phyloP scores from a whole-genome alignment of 1,140 invertebrate species.

The Cyclargus thomasi region DNA sequence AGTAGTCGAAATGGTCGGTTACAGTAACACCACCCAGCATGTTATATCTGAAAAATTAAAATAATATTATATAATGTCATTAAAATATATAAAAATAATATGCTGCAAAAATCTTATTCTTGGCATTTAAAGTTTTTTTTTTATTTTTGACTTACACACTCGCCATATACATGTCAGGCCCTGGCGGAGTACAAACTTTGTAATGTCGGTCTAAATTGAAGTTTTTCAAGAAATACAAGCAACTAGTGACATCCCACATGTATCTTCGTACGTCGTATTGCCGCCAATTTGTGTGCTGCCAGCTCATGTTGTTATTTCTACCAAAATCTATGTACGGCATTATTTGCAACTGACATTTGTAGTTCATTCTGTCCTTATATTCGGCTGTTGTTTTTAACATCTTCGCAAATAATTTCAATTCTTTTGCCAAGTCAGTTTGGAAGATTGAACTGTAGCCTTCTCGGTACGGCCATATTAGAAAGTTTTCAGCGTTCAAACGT shows the following conservation, averaged over 20 bases:
- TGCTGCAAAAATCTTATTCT: too few relatives aligned
- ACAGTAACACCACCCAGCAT: constrained; percentile 54
- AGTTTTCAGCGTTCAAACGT: constrained; percentile 78
- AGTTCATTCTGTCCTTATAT: constrained; percentile 80
- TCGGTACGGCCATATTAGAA: constrained; percentile 78
- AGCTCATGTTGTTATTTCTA: constrained; percentile 26
- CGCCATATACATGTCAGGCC: constrained; percentile 75
- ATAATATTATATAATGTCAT: too few relatives aligned
- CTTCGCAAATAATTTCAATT: constrained; percentile 78
- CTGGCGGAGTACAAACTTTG: constrained; percentile 79
- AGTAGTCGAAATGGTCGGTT: constrained; percentile 40
- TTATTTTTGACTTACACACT: constrained; percentile 58
- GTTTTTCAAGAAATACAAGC: constrained; percentile 79
- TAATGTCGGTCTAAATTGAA: constrained; percentile 78
- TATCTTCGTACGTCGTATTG: constrained; percentile 59
- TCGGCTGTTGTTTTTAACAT: constrained; percentile 79
- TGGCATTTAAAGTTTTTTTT: too few relatives aligned
- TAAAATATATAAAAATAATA: too few relatives aligned
- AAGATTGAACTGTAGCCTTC: constrained; percentile 79
- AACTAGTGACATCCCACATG: constrained; percentile 80
- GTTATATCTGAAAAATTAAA: constrained; percentile 44
- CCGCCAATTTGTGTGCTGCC: constrained; percentile 33
- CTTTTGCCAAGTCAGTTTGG: constrained; percentile 77
- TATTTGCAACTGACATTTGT: constrained; percentile 78
- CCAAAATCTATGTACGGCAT: constrained; percentile 49